A percentile compares a stretch with the other conserved stretches of the same genome.
Evolutionary conservation across 2,797 vertebrate species (phyloP).

Genomic region (Setipinna tenuifilis): DNA sequence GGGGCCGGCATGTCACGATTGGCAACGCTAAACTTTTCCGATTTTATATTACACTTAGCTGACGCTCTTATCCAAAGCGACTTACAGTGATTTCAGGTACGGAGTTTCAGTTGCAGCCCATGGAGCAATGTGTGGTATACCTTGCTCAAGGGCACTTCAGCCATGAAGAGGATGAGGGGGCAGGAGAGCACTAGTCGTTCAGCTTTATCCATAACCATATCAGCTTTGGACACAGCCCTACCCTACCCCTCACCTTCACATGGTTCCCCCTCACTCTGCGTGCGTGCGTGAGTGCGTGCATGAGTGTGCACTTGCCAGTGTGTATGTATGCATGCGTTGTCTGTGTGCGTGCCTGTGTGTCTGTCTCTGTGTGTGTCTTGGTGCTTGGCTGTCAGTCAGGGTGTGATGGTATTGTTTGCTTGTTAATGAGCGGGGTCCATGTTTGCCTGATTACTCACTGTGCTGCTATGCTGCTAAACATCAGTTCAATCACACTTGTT

Average conservation of each 20-base stretch:
- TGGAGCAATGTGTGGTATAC: no score
- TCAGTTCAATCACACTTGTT: not conserved
- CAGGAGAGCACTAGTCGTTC: no score
- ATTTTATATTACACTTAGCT: no score
- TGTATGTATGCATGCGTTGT: slow-evolving; percentile 19
- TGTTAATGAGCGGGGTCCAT: not conserved
- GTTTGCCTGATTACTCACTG: not conserved
- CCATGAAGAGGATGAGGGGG: no score
- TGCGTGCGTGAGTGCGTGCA: slow-evolving; percentile 1
- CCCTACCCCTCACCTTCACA: slow-evolving; percentile 26
- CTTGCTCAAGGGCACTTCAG: no score
- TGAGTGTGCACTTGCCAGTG: not conserved
- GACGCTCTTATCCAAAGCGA: no score
- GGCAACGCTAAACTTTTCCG: no score
- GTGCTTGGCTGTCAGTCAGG: slow-evolving; percentile 1
- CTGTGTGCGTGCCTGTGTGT: slow-evolving; percentile 13
- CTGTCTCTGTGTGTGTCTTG: slow-evolving; percentile 13
- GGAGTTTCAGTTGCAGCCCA: no score
- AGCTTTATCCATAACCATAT: no score
- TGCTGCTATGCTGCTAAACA: not conserved
- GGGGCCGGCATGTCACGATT: no score
- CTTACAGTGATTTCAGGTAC: no score
- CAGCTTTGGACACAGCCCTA: not conserved
- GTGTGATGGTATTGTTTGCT: not conserved
- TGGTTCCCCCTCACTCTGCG: slow-evolving; percentile 9